Percentiles rank a stretch among this genome's conserved stretches.
Evolutionary conservation across 2,888 invertebrate genomes (phyloP).

Genomic region (Andrena trimmerana): DNA sequence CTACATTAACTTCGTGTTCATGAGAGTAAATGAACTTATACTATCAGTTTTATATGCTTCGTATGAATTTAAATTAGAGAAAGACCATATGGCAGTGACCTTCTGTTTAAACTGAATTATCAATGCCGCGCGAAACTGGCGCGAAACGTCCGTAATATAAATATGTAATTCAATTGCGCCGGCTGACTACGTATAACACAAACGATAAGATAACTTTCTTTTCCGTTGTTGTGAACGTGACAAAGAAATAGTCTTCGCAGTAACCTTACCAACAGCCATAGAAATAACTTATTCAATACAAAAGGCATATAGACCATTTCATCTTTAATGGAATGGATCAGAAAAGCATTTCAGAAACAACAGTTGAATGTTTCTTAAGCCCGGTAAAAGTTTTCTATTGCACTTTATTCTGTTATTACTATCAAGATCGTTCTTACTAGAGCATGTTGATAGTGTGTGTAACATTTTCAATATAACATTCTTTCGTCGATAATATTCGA

Average conservation of each 20-base stretch:
- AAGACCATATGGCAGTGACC: background rate
- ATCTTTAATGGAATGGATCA: too few species aligned
- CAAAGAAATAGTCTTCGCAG: background rate
- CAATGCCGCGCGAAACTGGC: background rate
- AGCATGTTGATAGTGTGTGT: background rate
- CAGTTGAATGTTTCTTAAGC: too few species aligned
- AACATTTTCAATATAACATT: background rate
- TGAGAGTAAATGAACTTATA: too few species aligned
- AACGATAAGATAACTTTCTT: background rate
- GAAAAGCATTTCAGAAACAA: too few species aligned
- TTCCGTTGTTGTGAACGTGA: background rate
- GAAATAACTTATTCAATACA: too few species aligned
- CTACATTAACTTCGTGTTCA: too few species aligned
- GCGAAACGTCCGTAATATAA: background rate
- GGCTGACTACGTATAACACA: background rate
- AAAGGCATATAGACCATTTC: too few species aligned
- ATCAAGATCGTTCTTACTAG: background rate
- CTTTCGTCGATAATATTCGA: background rate
- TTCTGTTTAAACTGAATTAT: slow-evolving; percentile 3
- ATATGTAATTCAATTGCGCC: background rate
- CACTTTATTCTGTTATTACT: background rate
- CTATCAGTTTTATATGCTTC: too few species aligned
- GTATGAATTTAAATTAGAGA: background rate
- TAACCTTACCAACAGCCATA: too few species aligned
- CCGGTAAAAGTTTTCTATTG: too few species aligned